Percentiles rank a stretch among this genome's conserved stretches.
Conservation (phyloP, 2,888 invertebrate genomes). For the Torymus texanus region DNA sequence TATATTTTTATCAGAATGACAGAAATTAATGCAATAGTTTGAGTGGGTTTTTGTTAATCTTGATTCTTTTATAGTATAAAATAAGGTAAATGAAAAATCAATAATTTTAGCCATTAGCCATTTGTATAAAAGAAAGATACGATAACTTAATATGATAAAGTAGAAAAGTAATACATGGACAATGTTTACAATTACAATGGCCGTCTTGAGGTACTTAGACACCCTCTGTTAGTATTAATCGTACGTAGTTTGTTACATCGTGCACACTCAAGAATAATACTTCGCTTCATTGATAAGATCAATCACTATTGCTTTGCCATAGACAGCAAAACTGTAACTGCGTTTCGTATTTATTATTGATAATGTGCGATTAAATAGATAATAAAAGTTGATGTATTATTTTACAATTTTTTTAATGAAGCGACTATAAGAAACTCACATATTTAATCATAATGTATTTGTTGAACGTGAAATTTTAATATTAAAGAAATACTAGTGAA, state of each 20-base stretch:
- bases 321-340: constrained; percentile 25
- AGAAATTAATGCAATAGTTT: constrained; percentile 1
- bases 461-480: constrained; percentile 59
- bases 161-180: background rate
- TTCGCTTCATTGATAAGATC: constrained; percentile 36
- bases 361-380: constrained; percentile 36
- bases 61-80: background rate
- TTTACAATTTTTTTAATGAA: constrained; percentile 43
- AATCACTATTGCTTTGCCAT: constrained; percentile 39
- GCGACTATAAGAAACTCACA: constrained; percentile 32
- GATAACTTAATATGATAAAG: background rate
- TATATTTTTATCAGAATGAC: constrained; percentile 4
- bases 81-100: constrained; percentile 13
- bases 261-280: constrained; percentile 38
- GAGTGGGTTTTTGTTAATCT: background rate
- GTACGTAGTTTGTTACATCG: constrained; percentile 38
- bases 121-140: constrained; percentile 20
- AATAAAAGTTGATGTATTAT: constrained; percentile 32
- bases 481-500: constrained; percentile 52
- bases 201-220: constrained; percentile 43
- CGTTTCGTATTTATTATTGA: constrained; percentile 46
- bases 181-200: constrained; percentile 20
- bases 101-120: constrained; percentile 22
- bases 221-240: constrained; percentile 43
- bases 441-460: constrained; percentile 54